These are phyloP conservation scores for Zygaena filipendulae DNA, from an alignment of 2,888 invertebrate genomes.

Conservation along the genomic window DNA sequence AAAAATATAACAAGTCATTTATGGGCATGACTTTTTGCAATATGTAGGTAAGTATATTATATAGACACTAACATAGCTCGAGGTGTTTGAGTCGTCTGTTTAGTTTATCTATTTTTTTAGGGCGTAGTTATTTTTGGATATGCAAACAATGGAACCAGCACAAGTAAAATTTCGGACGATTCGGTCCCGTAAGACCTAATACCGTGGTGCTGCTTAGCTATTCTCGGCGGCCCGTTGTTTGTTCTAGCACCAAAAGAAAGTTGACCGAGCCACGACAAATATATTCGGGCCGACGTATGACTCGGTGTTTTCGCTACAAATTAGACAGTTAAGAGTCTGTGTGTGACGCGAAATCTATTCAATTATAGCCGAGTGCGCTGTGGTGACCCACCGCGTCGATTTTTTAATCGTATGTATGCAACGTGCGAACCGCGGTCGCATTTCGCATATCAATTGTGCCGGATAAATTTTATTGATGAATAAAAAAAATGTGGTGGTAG, in stretches of 20 bases:
- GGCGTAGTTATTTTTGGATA: too few species aligned
- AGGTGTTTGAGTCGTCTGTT: too few species aligned
- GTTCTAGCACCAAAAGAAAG: slow-evolving; percentile 63
- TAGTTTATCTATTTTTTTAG: too few species aligned
- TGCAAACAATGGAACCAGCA: too few species aligned
- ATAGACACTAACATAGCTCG: too few species aligned
- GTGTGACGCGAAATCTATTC: slow-evolving; percentile 55
- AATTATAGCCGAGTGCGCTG: slow-evolving; percentile 59
- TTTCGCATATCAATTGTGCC: slow-evolving; percentile 64
- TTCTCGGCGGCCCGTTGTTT: slow-evolving; percentile 39
- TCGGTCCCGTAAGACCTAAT: too few species aligned
- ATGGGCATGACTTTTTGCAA: too few species aligned
- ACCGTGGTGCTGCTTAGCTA: too few species aligned
- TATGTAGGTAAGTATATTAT: too few species aligned
- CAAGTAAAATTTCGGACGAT: too few species aligned
- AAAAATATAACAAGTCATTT: too few species aligned
- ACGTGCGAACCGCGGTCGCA: slow-evolving; percentile 51
- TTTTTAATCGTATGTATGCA: slow-evolving; percentile 66
- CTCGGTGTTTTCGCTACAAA: slow-evolving; percentile 63
- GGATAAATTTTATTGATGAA: slow-evolving; percentile 43
- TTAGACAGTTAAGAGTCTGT: slow-evolving; percentile 64
- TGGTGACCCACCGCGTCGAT: slow-evolving; percentile 63
- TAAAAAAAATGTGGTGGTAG: slow-evolving; percentile 43
- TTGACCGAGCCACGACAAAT: slow-evolving; percentile 56
- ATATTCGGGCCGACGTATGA: slow-evolving; percentile 48